Percentiles rank a stretch among this genome's conserved stretches.
phyloP scores from a whole-genome alignment of 23 tunicate genomes.

The Halocynthia roretzi region DNA sequence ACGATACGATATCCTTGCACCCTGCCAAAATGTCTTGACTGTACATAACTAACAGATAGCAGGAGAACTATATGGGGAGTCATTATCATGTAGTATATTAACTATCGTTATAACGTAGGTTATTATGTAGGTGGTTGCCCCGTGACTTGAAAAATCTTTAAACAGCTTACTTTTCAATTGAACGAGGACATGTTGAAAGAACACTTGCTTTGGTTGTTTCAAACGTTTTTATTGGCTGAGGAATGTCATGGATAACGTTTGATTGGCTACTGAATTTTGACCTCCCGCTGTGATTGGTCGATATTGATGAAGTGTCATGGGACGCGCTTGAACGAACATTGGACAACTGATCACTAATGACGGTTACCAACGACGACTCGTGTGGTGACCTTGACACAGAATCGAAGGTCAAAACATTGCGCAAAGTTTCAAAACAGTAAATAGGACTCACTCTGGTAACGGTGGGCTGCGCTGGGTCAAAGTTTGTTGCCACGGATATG shows the following conservation, averaged over 20 bases:
- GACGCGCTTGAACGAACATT: not conserved
- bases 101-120: too few relatives aligned
- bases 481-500: slow-evolving; percentile 4
- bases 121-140: too few relatives aligned
- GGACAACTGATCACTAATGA: not conserved
- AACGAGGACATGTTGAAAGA: too few relatives aligned
- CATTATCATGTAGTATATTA: too few relatives aligned
- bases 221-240: too few relatives aligned
- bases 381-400: not conserved
- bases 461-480: not conserved
- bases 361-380: not conserved
- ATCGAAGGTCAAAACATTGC: not conserved
- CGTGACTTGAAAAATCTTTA: too few relatives aligned
- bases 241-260: not conserved
- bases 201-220: too few relatives aligned
- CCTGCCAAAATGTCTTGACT: too few relatives aligned
- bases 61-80: too few relatives aligned
- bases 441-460: slow-evolving; percentile 16
- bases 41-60: too few relatives aligned
- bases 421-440: not conserved
- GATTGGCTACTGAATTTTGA: slow-evolving; percentile 8
- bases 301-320: not conserved
- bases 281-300: slow-evolving; percentile 16
- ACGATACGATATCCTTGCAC: too few relatives aligned
- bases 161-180: too few relatives aligned